Base-by-base conservation (phyloP, 2,797 vertebrate genomes). In the Alauda arvensis region DNA sequence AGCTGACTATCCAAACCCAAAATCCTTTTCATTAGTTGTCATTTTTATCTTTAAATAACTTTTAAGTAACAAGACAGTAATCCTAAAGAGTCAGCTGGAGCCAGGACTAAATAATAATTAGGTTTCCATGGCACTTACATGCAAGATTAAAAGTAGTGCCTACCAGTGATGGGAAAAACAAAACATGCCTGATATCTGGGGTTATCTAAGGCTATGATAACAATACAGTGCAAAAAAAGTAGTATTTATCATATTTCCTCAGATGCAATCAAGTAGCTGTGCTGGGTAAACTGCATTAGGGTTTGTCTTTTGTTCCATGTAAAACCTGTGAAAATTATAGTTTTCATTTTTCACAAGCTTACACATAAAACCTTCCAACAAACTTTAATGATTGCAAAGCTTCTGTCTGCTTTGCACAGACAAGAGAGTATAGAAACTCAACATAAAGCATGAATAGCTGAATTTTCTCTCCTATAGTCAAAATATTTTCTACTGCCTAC, bases 101-200 rank as follows among this genome's bases (percentile, higher is more conserved):
- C 10, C 18, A 42, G 46, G 48, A 46, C 20, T 40, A 33, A 37
- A 51, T 4, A 74, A 8, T 46, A 53, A 87, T 63, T 14, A 71
- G 3, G 42, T 80, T 77, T 75, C 33, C 29, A 14, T 48, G 12
- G 37, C 5, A 23, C 3, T 66, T 71, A 16, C 3, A 26, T 53
- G 6, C 12, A 71, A 46, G 24, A 53, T 56, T 33, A 70, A 65
- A 63, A 69, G 9, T 6, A n/a, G 12, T 13, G 13, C 2, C 19
- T 14, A 46, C 19, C 34, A n/a, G 7, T 39, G 8, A 56, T 0
- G 67, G 42, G 8, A 57, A 77, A 72, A 86, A 6, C 2, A 45
- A 34, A n/a, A 40, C 0, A 0, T 60, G 57, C 9, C 9, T 70
- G 5, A 49, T 70, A 28, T 13, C 20, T 24, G 3, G 17, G 9